Conservation (phyloP, 2,797 vertebrate species). For the Pseudochromis fuscus region DNA sequence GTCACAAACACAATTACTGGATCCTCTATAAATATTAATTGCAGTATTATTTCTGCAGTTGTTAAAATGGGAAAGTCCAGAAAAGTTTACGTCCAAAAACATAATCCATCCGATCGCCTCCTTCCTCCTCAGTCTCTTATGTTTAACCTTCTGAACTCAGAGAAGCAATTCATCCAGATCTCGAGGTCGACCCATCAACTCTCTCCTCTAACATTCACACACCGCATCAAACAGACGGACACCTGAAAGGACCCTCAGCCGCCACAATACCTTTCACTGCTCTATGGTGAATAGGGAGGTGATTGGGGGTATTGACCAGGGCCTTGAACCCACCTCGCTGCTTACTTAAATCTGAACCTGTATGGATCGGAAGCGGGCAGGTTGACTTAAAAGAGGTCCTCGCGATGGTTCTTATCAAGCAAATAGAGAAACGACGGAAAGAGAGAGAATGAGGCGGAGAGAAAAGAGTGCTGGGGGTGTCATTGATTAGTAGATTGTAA, state of each 20-base stretch:
- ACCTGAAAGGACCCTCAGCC: constrained; percentile 70
- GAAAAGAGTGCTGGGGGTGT: constrained; percentile 87
- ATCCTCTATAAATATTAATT: too few species aligned
- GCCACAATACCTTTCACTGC: constrained; percentile 72
- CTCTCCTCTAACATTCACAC: constrained; percentile 51
- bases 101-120: constrained; percentile 4
- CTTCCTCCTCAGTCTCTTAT: constrained; percentile 11
- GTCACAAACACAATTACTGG: too few species aligned
- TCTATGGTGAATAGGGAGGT: constrained; percentile 81
- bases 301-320: constrained; percentile 81
- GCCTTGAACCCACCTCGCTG: constrained; percentile 67
- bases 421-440: constrained; percentile 72
- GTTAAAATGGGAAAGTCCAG: background rate
- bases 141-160: constrained; percentile 44
- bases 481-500: constrained; percentile 98
- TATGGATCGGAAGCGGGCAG: constrained; percentile 68
- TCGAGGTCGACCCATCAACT: constrained; percentile 67
- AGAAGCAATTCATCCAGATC: constrained; percentile 45
- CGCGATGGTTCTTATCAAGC: constrained; percentile 79
- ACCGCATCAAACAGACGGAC: constrained; percentile 71
- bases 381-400: constrained; percentile 72
- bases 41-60: too few species aligned
- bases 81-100: constrained; percentile 1
- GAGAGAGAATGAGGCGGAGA: constrained; percentile 67
- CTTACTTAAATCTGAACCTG: constrained; percentile 72